A percentile compares a stretch with the other conserved stretches of the same genome.
phyloP scores from a whole-genome alignment of 2,113 vertebrate genomes.

The Uropsilus gracilis region DNA sequence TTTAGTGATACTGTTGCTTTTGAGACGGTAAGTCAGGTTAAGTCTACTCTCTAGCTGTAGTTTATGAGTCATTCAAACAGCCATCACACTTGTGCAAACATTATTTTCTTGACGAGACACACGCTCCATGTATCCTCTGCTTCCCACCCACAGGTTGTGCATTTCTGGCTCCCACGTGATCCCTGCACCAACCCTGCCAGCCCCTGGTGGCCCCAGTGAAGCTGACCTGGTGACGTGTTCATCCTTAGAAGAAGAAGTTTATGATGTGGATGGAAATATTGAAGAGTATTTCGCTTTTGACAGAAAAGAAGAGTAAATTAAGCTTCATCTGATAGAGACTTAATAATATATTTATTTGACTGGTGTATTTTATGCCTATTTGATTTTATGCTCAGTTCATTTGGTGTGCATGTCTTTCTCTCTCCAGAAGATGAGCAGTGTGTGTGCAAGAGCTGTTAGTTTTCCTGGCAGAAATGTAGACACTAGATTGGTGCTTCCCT shows the following conservation, averaged over 20 bases:
- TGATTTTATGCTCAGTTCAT: neutral
- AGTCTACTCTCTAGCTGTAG: too few species aligned
- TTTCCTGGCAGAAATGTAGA: neutral
- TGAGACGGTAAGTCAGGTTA: too few species aligned
- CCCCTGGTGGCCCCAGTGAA: neutral
- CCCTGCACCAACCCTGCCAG: slow-evolving; percentile 49
- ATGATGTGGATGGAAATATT: slow-evolving; percentile 88
- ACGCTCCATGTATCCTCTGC: slow-evolving; percentile 29
- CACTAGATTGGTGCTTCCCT: neutral
- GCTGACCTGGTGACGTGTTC: slow-evolving; percentile 40
- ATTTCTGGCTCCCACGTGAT: slow-evolving; percentile 87
- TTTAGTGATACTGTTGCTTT: neutral
- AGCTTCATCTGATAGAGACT: slow-evolving; percentile 4
- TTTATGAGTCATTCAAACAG: neutral
- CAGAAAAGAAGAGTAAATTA: slow-evolving; percentile 87
- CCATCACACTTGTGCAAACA: neutral
- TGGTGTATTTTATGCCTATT: too few species aligned
- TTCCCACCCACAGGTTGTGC: slow-evolving; percentile 83
- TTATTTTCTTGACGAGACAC: neutral
- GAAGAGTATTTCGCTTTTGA: slow-evolving; percentile 93
- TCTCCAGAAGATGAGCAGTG: neutral
- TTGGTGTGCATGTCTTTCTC: neutral
- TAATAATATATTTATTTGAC: neutral
- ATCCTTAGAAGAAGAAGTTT: slow-evolving; percentile 89
- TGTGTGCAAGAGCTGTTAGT: neutral